These are phyloP conservation scores for Drosophila mercatorum DNA, from an alignment of 2,888 invertebrate species.

Conservation along the genomic window DNA sequence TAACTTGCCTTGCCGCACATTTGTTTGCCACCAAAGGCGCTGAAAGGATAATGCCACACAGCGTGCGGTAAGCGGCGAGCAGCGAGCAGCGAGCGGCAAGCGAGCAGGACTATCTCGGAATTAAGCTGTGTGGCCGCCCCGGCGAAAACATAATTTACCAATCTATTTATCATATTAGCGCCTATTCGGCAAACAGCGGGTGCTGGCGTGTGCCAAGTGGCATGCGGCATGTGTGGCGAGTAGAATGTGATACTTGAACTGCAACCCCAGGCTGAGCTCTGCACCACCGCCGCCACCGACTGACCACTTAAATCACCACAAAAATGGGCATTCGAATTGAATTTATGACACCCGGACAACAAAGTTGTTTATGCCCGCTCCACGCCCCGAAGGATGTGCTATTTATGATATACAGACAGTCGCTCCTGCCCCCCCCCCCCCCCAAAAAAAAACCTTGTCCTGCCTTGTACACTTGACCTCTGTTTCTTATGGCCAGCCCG, in stretches of 20 bases:
- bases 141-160: conserved; percentile 75
- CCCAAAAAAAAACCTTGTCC: neutral
- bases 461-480: conserved; percentile 5
- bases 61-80: conserved; percentile 34
- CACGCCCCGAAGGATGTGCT: conserved; percentile 53
- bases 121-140: conserved; percentile 59
- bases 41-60: conserved; percentile 68
- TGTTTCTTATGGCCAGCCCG: conserved; percentile 65
- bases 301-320: conserved; percentile 80
- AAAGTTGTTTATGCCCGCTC: conserved; percentile 40
- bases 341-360: conserved; percentile 70
- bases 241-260: conserved; percentile 24
- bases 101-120: conserved; percentile 35
- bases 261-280: conserved; percentile 10
- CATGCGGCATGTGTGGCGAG: conserved; percentile 6
- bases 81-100: no score
- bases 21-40: conserved; percentile 62
- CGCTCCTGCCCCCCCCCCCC: neutral
- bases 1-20: conserved; percentile 75
- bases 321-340: conserved; percentile 77
- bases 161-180: conserved; percentile 80
- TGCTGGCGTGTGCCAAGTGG: conserved; percentile 15
- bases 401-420: conserved; percentile 57
- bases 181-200: conserved; percentile 58
- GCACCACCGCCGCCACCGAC: conserved; percentile 21